Evolutionary conservation across 2,888 invertebrate genomes (phyloP).

Genomic region (Sminthurinus aureus): DNA sequence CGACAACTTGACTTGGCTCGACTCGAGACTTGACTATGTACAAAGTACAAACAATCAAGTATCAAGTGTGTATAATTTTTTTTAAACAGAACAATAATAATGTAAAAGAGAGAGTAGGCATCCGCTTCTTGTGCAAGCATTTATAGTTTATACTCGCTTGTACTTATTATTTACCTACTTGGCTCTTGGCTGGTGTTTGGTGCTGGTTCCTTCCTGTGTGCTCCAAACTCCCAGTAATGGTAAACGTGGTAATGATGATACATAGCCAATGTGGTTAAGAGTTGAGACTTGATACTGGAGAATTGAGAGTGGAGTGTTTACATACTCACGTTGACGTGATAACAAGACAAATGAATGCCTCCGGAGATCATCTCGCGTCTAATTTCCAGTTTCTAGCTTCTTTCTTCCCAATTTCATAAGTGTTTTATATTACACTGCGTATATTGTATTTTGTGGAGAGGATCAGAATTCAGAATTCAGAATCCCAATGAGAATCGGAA

Average conservation of each 20-base stretch:
- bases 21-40: no score
- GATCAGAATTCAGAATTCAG: slow-evolving; percentile 9
- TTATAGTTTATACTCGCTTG: not conserved
- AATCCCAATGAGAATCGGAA: not conserved
- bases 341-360: slow-evolving; percentile 40
- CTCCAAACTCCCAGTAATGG: not conserved
- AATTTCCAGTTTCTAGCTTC: not conserved
- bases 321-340: slow-evolving; percentile 39
- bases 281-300: not conserved
- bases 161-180: no score
- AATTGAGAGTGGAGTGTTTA: not conserved
- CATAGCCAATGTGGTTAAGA: not conserved
- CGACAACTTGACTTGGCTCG: no score
- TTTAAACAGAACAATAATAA: no score
- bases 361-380: slow-evolving; percentile 6
- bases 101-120: no score
- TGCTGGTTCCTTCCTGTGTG: no score
- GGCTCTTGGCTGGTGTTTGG: no score
- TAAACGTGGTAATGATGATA: not conserved
- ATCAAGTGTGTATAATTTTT: no score
- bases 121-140: not conserved
- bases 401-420: not conserved
- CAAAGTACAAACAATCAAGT: no score
- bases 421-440: not conserved
- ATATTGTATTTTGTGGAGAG: slow-evolving; percentile 1